These are phyloP conservation scores for Synanthedon andrenaeformis DNA, from an alignment of 2,888 invertebrate species.

Conservation along the genomic window DNA sequence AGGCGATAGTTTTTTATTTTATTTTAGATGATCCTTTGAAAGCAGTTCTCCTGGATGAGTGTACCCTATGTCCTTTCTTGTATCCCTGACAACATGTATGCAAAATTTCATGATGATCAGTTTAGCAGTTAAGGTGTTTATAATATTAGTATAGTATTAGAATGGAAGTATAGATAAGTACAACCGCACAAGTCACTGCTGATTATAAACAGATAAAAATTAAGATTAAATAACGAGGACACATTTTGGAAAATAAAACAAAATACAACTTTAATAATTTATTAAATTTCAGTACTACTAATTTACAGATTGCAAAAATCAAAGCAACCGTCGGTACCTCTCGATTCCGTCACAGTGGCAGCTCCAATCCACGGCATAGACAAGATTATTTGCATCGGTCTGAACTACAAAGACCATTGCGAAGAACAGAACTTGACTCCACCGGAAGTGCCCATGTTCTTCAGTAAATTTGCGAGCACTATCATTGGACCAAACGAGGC, in stretches of 20 bases:
- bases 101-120: no score
- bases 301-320: not conserved
- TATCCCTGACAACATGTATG: no score
- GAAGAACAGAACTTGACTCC: conserved; percentile 80
- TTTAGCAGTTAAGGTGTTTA: no score
- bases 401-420: conserved; percentile 90
- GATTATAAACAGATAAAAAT: not conserved
- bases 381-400: conserved; percentile 86
- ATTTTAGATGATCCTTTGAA: no score
- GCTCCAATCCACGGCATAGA: conserved; percentile 85
- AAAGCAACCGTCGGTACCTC: conserved; percentile 16
- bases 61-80: no score
- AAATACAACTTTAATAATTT: not conserved
- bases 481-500: conserved; percentile 80
- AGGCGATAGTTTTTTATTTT: no score
- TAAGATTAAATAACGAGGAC: not conserved
- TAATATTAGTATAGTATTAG: no score
- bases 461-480: conserved; percentile 86
- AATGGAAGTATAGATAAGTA: no score
- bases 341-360: conserved; percentile 70
- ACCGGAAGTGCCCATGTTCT: conserved; percentile 85
- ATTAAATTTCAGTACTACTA: not conserved
- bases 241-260: not conserved
- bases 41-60: no score
- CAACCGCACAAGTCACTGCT: no score